phyloP scores from a whole-genome alignment of 30 jellyfish, hydroid and myxozoan species.

The Pseudorhiza aurosa region DNA sequence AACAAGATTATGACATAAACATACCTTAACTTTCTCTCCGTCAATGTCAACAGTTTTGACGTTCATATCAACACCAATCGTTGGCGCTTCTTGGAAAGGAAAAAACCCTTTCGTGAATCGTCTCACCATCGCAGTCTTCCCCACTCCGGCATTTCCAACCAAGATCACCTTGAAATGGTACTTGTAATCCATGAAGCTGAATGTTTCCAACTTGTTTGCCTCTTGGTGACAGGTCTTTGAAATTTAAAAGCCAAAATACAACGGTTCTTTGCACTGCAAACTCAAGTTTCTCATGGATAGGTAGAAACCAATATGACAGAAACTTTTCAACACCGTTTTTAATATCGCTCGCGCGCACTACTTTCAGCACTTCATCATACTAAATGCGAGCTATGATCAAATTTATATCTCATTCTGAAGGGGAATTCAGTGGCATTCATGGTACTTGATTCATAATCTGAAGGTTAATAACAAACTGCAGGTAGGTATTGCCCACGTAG shows the following conservation, averaged over 20 bases:
- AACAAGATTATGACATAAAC: too few relatives aligned
- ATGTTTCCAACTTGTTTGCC: too few relatives aligned
- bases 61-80: slow-evolving; percentile 89
- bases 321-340: too few relatives aligned
- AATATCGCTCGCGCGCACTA: too few relatives aligned
- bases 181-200: slow-evolving; percentile 80
- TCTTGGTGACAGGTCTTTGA: too few relatives aligned
- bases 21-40: slow-evolving; percentile 89
- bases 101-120: slow-evolving; percentile 74
- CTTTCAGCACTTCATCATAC: too few relatives aligned
- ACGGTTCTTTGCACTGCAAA: too few relatives aligned
- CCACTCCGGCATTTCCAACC: slow-evolving; percentile 93
- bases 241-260: too few relatives aligned
- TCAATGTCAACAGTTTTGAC: slow-evolving; percentile 65
- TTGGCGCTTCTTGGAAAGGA: slow-evolving; percentile 85
- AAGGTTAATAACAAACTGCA: slow-evolving; percentile 9
- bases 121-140: slow-evolving; percentile 87
- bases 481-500: too few relatives aligned
- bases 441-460: slow-evolving; percentile 39
- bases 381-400: too few relatives aligned
- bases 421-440: slow-evolving; percentile 32
- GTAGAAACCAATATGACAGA: too few relatives aligned
- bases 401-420: not conserved
- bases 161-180: slow-evolving; percentile 76
- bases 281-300: too few relatives aligned